phyloP scores from a whole-genome alignment of 2,797 vertebrate species.

The Hippopotamyrus pictus region DNA sequence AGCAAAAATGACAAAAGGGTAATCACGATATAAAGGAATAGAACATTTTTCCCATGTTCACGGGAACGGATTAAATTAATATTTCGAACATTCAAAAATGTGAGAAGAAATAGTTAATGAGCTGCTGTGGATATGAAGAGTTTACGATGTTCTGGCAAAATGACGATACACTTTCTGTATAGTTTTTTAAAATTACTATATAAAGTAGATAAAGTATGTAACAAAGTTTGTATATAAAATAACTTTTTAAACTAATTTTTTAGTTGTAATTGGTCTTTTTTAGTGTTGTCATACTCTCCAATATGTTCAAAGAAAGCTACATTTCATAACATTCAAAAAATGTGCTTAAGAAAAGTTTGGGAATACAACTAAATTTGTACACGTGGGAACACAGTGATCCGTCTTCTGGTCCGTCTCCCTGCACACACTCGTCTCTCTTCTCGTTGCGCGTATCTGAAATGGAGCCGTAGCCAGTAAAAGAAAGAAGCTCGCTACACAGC shows the following conservation, averaged over 20 bases:
- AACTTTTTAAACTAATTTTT: background rate
- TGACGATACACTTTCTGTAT: background rate
- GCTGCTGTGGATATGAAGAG: background rate
- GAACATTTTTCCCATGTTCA: background rate
- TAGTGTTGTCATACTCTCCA: background rate
- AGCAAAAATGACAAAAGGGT: background rate
- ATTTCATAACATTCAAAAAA: background rate
- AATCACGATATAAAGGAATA: background rate
- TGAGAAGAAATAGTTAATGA: background rate
- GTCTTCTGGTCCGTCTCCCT: background rate
- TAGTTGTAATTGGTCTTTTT: background rate
- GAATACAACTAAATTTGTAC: background rate
- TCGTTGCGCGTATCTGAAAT: background rate
- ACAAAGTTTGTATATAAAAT: background rate
- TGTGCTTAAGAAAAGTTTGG: background rate
- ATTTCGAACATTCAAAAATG: background rate
- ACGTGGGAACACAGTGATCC: background rate
- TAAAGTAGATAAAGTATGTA: background rate
- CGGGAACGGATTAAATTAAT: background rate
- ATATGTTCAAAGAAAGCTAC: background rate
- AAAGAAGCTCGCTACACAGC: background rate
- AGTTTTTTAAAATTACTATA: background rate
- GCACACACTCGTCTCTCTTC: background rate
- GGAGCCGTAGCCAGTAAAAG: background rate
- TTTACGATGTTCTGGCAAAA: background rate